Evolutionary conservation across 1,140 invertebrate genomes (phyloP).

Genomic region (Phortica variegata): DNA sequence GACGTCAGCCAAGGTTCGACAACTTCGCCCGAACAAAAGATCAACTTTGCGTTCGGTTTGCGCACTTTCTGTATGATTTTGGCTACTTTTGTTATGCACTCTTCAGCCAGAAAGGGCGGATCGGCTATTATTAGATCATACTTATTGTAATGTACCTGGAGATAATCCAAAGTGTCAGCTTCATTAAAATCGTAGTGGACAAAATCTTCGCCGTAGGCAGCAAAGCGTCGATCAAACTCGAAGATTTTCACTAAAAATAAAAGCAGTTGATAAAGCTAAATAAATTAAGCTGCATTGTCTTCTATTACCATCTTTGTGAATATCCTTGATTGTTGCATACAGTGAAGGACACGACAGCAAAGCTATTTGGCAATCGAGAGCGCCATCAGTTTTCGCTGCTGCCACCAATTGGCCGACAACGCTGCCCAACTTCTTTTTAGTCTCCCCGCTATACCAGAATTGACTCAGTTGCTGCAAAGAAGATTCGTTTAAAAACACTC

Average conservation of each 20-base stretch:
- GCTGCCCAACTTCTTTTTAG: slow-evolving; percentile 68
- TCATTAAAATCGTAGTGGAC: slow-evolving; percentile 86
- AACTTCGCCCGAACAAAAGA: slow-evolving; percentile 85
- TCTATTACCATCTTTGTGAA: slow-evolving; percentile 35
- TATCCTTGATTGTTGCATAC: slow-evolving; percentile 67
- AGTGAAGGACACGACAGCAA: slow-evolving; percentile 89
- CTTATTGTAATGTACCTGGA: slow-evolving; percentile 61
- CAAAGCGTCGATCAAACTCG: slow-evolving; percentile 81
- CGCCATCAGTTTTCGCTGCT: slow-evolving; percentile 11
- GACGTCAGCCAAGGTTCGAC: slow-evolving; percentile 71
- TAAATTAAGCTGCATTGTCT: no score
- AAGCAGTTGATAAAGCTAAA: no score
- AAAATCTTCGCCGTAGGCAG: slow-evolving; percentile 77
- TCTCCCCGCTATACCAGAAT: slow-evolving; percentile 90
- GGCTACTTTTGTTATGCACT: slow-evolving; percentile 85
- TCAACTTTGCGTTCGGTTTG: slow-evolving; percentile 65
- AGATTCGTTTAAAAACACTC: neutral
- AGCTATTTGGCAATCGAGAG: slow-evolving; percentile 67
- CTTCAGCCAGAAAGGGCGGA: slow-evolving; percentile 91
- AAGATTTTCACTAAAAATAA: slow-evolving; percentile 71
- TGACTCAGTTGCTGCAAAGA: slow-evolving; percentile 88
- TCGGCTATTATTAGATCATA: slow-evolving; percentile 90
- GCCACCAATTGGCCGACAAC: slow-evolving; percentile 62
- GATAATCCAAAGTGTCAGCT: slow-evolving; percentile 65
- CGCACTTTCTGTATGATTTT: slow-evolving; percentile 79